phyloP scores from a whole-genome alignment of 2,113 vertebrate genomes.

The Oxygymnocypris stewartii region DNA sequence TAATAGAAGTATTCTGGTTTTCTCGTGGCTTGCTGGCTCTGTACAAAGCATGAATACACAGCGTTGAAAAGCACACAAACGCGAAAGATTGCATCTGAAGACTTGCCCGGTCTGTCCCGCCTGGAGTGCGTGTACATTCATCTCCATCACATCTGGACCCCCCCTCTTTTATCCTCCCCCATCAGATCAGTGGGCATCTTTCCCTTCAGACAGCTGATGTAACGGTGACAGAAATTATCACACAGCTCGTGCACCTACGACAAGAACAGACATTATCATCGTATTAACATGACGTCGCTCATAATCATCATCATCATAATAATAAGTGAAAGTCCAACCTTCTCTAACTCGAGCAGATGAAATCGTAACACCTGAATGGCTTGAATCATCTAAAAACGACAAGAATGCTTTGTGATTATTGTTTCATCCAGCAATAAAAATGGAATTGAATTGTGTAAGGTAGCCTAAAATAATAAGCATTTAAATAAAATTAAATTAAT shows the following conservation, averaged over 20 bases:
- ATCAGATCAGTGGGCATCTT: constrained; percentile 98
- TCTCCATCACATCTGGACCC: constrained; percentile 92
- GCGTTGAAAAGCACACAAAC: not conserved
- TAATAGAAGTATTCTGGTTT: not conserved
- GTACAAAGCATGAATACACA: not conserved
- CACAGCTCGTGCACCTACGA: constrained; percentile 98
- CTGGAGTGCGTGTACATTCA: constrained; percentile 85
- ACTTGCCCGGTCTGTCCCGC: constrained; percentile 87
- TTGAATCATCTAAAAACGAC: constrained; percentile 87
- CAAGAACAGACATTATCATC: not conserved
- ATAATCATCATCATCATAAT: not conserved
- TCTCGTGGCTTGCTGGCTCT: not conserved
- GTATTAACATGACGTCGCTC: not conserved
- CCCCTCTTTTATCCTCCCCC: constrained; percentile 90
- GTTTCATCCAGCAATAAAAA: not conserved
- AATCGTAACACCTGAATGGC: constrained; percentile 96
- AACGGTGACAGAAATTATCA: constrained; percentile 98
- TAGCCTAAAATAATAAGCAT: too few species aligned
- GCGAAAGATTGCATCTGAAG: not conserved
- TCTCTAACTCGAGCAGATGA: constrained; percentile 97
- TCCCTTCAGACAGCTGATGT: constrained; percentile 97
- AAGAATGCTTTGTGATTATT: not conserved
- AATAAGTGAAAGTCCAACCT: constrained; percentile 76
- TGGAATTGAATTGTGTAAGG: not conserved
- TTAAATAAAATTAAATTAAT: not conserved